A percentile compares a stretch with the other conserved stretches of the same genome.
phyloP scores from a whole-genome alignment of 53 echinoderm and acorn worm genomes.

The Mesocentrotus franciscanus region DNA sequence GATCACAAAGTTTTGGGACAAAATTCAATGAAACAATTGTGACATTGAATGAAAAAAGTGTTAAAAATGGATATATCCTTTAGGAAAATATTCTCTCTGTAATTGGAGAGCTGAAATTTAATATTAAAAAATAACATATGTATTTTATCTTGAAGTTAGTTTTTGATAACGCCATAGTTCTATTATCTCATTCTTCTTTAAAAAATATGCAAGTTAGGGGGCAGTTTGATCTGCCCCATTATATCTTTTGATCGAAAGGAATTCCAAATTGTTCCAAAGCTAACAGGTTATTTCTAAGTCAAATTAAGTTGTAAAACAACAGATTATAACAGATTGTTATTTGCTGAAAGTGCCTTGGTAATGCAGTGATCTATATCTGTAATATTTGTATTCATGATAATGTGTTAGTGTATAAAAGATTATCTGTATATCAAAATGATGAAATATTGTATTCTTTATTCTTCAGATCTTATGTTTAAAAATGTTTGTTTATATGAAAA shows the following conservation, averaged over 20 bases:
- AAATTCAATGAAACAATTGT: no score
- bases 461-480: neutral
- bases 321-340: neutral
- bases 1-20: no score
- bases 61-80: no score
- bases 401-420: neutral
- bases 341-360: neutral
- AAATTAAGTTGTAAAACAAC: neutral
- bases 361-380: neutral
- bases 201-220: neutral
- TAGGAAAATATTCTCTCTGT: neutral
- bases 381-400: slow-evolving; percentile 7
- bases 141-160: no score
- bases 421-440: neutral
- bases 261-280: neutral
- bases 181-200: neutral
- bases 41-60: no score
- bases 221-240: neutral
- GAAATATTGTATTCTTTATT: neutral
- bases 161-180: no score
- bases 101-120: neutral
- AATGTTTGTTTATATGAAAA: slow-evolving; percentile 1
- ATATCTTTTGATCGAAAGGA: neutral
- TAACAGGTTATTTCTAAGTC: neutral
- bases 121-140: neutral